These are phyloP conservation scores for Aepyceros melampus DNA, from an alignment of 2,113 vertebrate genomes.

Conservation along the genomic window DNA sequence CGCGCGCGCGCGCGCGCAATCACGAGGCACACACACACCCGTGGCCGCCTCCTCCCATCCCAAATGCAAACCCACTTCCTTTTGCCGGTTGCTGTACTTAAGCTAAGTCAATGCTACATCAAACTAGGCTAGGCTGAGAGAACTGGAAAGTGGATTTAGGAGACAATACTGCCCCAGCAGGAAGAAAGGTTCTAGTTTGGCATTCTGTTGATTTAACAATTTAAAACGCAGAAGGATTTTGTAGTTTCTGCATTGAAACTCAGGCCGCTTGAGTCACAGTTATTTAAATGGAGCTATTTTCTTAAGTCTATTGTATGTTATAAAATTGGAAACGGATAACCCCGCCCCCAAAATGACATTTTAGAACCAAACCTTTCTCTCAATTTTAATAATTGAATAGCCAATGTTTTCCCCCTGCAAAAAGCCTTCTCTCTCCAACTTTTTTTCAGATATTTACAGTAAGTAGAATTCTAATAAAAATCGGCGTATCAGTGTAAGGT, in stretches of 20 bases:
- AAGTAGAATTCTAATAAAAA: slow-evolving; percentile 43
- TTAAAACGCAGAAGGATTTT: slow-evolving; percentile 42
- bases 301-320: background rate
- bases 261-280: slow-evolving; percentile 16
- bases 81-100: slow-evolving; percentile 60
- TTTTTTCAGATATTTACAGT: slow-evolving; percentile 24
- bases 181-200: slow-evolving; percentile 65
- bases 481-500: background rate
- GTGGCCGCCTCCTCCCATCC: slow-evolving; percentile 56
- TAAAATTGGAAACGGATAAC: slow-evolving; percentile 37
- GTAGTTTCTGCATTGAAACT: slow-evolving; percentile 37
- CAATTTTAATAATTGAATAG: slow-evolving; percentile 24
- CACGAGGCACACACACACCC: background rate
- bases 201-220: slow-evolving; percentile 68
- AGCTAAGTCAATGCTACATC: slow-evolving; percentile 60
- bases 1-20: background rate
- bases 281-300: slow-evolving; percentile 6
- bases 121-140: slow-evolving; percentile 64
- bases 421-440: background rate
- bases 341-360: background rate
- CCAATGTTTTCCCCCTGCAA: background rate
- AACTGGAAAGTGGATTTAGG: slow-evolving; percentile 70
- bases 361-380: slow-evolving; percentile 4
- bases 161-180: slow-evolving; percentile 77
- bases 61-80: slow-evolving; percentile 64